Evolutionary conservation across 2,888 invertebrate genomes (phyloP), one percentile per base, ranked within the genome.

Genomic region (Peribatodes rhomboidaria): DNA sequence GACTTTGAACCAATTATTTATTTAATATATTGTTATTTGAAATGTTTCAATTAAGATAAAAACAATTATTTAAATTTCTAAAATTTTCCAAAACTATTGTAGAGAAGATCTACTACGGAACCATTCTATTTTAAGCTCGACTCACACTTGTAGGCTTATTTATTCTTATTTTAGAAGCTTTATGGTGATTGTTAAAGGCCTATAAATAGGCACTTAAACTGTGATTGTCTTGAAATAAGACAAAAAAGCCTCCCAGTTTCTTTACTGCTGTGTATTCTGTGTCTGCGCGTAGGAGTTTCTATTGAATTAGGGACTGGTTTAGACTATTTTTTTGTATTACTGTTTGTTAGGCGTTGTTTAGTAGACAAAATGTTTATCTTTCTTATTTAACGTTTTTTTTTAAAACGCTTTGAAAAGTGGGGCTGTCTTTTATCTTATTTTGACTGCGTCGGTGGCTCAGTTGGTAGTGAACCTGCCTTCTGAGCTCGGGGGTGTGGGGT

Each of bases 141-240:
- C 33, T 35, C 41, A 16, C 33, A 13, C 42, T 59, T 44, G 27
- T 20, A 13, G 4, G 20, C 31, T 35, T 41, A 57, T 52, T 54
- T 57, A 52, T 50, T 53, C 46, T 58, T 64, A 50, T 50, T 59
- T 54, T 39, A 63, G 33, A 27, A 59, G 22, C 42, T 55, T 64
- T 64, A 64, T 54, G 63, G 54, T 49, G 54, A 64, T 58, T 52
- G 57, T 55, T 49, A 57, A 52, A 58, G 53, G 58, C 55, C 37
- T 64, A 59, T 58, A 64, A 61, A 59, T 59, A 49, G 59, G 22
- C 49, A 54, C 53, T 64, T 59, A 54, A 53, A 7, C 18, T 44
- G 33, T 47, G 54, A 54, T 58, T 54, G 58, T 58, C 22, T 58
- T 11, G 31, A n/a, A 49, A 10, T 7, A 2, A 39, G 20, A 37